Conservation (phyloP, 2,113 vertebrate species). For the Tyto alba region DNA sequence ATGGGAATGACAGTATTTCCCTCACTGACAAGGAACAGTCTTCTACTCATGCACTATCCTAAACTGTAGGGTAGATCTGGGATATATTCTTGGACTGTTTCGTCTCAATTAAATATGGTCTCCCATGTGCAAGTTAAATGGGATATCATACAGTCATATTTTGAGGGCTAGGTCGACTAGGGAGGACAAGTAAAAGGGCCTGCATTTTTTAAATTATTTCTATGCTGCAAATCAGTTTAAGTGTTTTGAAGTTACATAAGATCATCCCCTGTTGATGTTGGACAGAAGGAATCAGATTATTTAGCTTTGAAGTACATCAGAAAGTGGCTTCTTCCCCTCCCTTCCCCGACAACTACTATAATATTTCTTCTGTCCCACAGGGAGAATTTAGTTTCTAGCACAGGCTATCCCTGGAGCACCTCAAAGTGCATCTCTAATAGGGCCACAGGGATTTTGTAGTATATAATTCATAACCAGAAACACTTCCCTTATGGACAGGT, state of each 20-base stretch:
- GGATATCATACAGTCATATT: neutral
- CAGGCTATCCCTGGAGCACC: neutral
- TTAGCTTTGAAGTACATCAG: constrained; percentile 8
- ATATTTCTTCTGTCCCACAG: neutral
- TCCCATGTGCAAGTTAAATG: neutral
- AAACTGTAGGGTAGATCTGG: neutral
- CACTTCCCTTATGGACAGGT: constrained; percentile 40
- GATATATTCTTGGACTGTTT: neutral
- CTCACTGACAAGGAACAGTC: neutral
- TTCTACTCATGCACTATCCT: neutral
- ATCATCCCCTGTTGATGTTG: neutral
- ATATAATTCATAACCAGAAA: constrained; percentile 44
- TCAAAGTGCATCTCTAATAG: neutral
- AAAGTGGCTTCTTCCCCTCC: neutral
- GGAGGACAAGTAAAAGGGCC: neutral
- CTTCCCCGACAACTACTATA: neutral
- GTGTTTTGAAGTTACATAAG: neutral
- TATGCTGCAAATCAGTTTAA: neutral
- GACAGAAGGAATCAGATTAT: neutral
- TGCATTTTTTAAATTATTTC: neutral
- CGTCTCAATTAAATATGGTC: neutral
- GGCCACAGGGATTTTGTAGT: neutral
- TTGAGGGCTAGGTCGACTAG: neutral
- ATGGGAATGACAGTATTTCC: neutral
- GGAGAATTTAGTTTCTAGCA: neutral